Percentiles rank a stretch among this genome's conserved stretches.
phyloP scores from a whole-genome alignment of 1,140 invertebrate genomes.

The Calycopis cecrops region DNA sequence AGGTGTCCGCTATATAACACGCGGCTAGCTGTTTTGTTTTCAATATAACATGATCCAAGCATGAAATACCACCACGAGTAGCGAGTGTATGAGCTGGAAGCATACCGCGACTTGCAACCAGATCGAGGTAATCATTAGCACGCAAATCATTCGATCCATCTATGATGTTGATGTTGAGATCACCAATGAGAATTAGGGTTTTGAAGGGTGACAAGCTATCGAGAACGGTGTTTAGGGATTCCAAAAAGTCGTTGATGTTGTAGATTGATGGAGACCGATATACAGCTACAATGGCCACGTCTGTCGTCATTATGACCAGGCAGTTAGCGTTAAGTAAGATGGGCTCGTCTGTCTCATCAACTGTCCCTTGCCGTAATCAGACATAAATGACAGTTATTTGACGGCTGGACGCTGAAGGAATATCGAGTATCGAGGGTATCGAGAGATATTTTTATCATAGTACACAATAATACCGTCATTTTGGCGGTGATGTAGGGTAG shows the following conservation, averaged over 20 bases:
- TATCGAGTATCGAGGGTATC: too few relatives aligned
- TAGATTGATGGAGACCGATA: background rate
- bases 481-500: background rate
- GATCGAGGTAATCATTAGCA: background rate
- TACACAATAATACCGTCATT: background rate
- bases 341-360: background rate
- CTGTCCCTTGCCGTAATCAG: too few relatives aligned
- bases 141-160: background rate
- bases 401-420: too few relatives aligned
- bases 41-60: background rate
- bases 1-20: background rate
- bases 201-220: background rate
- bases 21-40: background rate
- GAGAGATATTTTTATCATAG: background rate
- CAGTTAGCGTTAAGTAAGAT: background rate
- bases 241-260: background rate
- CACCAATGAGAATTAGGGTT: background rate
- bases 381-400: too few relatives aligned
- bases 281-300: background rate
- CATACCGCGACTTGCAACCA: background rate
- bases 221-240: background rate
- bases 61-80: background rate
- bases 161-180: background rate
- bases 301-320: background rate
- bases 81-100: background rate